Base-by-base conservation (phyloP, 2,888 invertebrate genomes). In the Tenthredo notha region DNA sequence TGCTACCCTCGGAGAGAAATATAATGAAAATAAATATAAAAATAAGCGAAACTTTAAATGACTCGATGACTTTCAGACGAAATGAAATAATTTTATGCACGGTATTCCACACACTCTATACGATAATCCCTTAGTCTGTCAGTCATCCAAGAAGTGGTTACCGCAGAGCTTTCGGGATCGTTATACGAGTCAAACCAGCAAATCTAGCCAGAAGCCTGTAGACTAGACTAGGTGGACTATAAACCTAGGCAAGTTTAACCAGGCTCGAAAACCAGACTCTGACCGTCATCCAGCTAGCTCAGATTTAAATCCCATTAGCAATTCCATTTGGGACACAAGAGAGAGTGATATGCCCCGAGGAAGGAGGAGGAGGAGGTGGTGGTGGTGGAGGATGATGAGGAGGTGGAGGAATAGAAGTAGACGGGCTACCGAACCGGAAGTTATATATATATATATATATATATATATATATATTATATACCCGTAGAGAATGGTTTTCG, bases 201-300 rank as follows among this genome's bases (percentile, higher is more conserved):
- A 47, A 47, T 25, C 33, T 40, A 15, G 50, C 18, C 33, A 74
- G 25, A 61, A 21, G 33, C 6, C 29, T 6, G 2, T 15, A 4
- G 18, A n/a, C n/a, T n/a, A 67, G 67, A 12, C 33, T 15, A 29
- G 10, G 33, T 29, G 29, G 33, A 18, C 33, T 33, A 67, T 4
- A 29, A 77, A 77, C 75, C n/a, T 77, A 5, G 54, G n/a, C 33
- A 10, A 54, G 77, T 77, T 77, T 77, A 77, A 77, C 86, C 74
- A 65, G 85, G 85, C 82, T 86, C 86, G 85, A 89, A 89, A 89
- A 89, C 87, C 86, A 87, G 88, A 85, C 40, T 61, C 80, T 61
- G 80, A 80, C 80, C 80, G 80, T 80, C 80, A 80, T 80, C 80
- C 80, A 40, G 61, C 83, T 83, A 61, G 80, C 83, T 83, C 70